A percentile compares a stretch with the other conserved stretches of the same genome.
phyloP scores from a whole-genome alignment of 2,888 invertebrate genomes.

The Drosophila yooni region DNA sequence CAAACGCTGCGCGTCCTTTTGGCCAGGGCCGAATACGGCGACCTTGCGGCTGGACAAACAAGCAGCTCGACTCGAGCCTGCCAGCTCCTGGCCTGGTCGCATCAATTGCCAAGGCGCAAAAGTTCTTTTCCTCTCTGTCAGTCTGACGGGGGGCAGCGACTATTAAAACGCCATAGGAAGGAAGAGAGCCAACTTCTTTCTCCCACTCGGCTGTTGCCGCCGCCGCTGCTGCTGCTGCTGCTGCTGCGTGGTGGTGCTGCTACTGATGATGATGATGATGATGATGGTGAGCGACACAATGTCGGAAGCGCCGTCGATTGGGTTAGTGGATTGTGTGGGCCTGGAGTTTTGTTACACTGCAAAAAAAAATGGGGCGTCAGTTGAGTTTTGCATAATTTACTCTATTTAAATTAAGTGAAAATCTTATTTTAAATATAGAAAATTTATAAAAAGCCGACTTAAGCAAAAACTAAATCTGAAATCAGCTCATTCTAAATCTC shows the following conservation, averaged over 20 bases:
- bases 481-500: neutral
- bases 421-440: neutral
- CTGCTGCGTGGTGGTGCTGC: neutral
- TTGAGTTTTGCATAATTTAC: neutral
- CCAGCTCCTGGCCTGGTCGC: slow-evolving; percentile 28
- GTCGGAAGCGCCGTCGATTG: slow-evolving; percentile 47
- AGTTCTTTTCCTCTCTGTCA: slow-evolving; percentile 38
- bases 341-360: neutral
- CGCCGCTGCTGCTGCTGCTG: neutral
- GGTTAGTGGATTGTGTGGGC: slow-evolving; percentile 24
- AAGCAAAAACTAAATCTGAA: too few species aligned
- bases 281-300: slow-evolving; percentile 36
- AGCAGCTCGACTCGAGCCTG: slow-evolving; percentile 15
- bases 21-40: slow-evolving; percentile 31
- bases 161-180: slow-evolving; percentile 54
- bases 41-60: slow-evolving; percentile 64
- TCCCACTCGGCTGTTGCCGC: neutral
- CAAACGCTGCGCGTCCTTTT: slow-evolving; percentile 55
- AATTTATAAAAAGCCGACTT: too few species aligned
- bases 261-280: slow-evolving; percentile 8
- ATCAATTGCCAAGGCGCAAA: slow-evolving; percentile 68
- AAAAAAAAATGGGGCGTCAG: neutral
- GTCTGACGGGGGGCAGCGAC: slow-evolving; percentile 32
- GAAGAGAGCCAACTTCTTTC: neutral
- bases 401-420: neutral